Base-by-base conservation (phyloP, 2,888 invertebrate genomes). In the Petrophora chlorosata region DNA sequence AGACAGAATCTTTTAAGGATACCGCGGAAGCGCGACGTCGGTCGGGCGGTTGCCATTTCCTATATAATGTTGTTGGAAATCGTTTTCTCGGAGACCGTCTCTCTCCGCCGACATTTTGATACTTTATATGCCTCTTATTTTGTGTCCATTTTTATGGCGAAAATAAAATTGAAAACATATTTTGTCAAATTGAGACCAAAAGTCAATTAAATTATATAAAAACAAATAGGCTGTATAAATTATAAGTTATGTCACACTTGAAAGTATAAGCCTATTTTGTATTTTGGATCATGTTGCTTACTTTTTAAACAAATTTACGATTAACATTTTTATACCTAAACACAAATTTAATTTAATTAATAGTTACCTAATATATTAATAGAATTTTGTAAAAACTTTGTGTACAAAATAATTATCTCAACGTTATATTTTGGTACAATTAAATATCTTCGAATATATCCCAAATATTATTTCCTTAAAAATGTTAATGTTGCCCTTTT, bases 171-270 rank as follows among this genome's bases (percentile, higher is more conserved):
- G 10, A n/a, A 57, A 50, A 40, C 9, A 65, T 58, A 62, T 57
- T 69, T 73, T 75, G 66, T 67, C 67, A 67, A 70, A 70, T 69
- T 62, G 63, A 73, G 79, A 84, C 83, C 81, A 83, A 70, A 70
- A 73, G 88, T 87, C 88, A 87, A 87, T 87, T 86, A 67, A 76
- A 74, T 73, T 79, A 82, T 69, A 70, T 74, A 35, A 13, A 9
- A 32, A 19, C 14, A 16, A 35, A 23, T 43, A 39, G 25, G 25
- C 15, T 48, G 10, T 19, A 22, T n/a, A 33, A 22, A 29, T 29
- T 70, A 70, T 64, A 66, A 67, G 65, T 70, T 61, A 66, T 70
- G 70, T 70, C 67, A 71, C 65, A 74, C 67, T 65, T 52, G 49
- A 64, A 62, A 67, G 61, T 59, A 63, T 63, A 19, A 30, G 44